Evolutionary conservation across 2,888 invertebrate species (phyloP).

Genomic region (Hymenopus coronatus): DNA sequence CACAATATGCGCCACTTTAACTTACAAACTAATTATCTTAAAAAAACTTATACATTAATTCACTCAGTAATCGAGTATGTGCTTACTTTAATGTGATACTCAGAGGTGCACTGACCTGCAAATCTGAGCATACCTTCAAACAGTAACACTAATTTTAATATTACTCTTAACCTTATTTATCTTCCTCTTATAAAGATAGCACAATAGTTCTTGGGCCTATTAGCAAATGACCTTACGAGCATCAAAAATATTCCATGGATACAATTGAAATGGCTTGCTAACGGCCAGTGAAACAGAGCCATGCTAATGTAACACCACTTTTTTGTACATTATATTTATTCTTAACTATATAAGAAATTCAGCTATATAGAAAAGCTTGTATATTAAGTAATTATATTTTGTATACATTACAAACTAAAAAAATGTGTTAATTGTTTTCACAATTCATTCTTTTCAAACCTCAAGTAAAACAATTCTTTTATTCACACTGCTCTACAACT

Average conservation of each 20-base stretch:
- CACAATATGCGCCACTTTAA: not conserved
- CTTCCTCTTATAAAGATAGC: constrained; percentile 8
- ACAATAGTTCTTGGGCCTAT: constrained; percentile 4
- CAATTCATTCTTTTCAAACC: not conserved
- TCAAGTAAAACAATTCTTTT: not conserved
- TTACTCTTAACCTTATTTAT: constrained; percentile 6
- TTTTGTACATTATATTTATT: not conserved
- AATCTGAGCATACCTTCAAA: not conserved
- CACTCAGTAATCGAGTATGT: not conserved
- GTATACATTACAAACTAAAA: not conserved
- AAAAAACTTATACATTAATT: not conserved
- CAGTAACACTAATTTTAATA: not conserved
- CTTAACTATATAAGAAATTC: not conserved
- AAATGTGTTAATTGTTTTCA: not conserved
- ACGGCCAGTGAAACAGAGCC: not conserved
- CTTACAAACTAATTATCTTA: constrained; percentile 3
- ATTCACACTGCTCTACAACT: not conserved
- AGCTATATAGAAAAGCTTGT: not conserved
- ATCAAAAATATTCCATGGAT: not conserved
- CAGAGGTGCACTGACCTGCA: not conserved
- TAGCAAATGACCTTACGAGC: constrained; percentile 4
- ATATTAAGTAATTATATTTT: not conserved
- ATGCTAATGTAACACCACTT: not conserved
- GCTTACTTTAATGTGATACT: not conserved
- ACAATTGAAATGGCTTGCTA: not conserved